These are phyloP conservation scores for Chlorodrepanis virens DNA, from an alignment of 2,113 vertebrate species.

Conservation along the genomic window DNA sequence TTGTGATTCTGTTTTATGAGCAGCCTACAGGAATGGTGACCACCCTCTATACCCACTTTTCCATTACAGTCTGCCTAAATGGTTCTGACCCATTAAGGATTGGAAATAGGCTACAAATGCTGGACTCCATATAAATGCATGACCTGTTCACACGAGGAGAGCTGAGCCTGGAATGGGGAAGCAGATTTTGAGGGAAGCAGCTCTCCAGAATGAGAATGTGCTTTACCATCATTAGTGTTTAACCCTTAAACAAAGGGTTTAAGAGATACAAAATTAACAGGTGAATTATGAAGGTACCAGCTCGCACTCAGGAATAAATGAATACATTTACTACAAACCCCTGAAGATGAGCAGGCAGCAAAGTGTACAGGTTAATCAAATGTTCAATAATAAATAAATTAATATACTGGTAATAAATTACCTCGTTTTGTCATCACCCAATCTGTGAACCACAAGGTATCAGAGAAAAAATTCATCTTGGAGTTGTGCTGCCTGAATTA, in stretches of 20 bases:
- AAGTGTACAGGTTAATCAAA: constrained; percentile 71
- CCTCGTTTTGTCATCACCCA: constrained; percentile 43
- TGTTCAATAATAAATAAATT: constrained; percentile 68
- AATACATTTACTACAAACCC: constrained; percentile 56
- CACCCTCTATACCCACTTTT: background rate
- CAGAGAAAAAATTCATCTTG: constrained; percentile 12
- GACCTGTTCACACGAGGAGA: background rate
- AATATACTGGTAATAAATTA: constrained; percentile 65
- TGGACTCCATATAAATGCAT: background rate
- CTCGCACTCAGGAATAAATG: constrained; percentile 52
- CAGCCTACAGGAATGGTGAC: accelerated
- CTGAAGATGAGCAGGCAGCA: constrained; percentile 42
- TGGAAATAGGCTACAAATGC: background rate
- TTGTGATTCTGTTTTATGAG: background rate
- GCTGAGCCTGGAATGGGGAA: background rate
- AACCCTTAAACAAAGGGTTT: background rate
- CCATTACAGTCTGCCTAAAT: background rate
- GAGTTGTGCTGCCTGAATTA: constrained; percentile 36
- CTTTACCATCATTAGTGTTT: constrained; percentile 56
- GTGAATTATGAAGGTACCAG: constrained; percentile 55
- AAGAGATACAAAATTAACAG: constrained; percentile 57
- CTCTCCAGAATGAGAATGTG: background rate
- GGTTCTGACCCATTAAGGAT: background rate
- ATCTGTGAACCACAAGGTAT: constrained; percentile 33
- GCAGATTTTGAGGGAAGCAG: background rate